Evolutionary conservation across 2,113 vertebrate species (phyloP).

Genomic region (Cranoglanis bouderius): DNA sequence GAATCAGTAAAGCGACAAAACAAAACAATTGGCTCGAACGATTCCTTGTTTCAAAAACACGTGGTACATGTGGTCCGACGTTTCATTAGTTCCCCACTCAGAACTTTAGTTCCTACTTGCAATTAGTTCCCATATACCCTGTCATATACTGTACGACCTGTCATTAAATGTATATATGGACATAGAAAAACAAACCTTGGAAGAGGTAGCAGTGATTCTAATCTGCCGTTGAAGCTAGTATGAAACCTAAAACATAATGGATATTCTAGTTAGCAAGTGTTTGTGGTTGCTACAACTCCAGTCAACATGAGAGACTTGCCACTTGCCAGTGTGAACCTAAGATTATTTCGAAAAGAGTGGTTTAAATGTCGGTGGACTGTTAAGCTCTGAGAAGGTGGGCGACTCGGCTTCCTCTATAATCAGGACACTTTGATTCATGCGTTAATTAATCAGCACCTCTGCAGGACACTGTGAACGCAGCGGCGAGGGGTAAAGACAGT

Average conservation of each 20-base stretch:
- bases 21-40: background rate
- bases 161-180: background rate
- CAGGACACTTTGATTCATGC: constrained; percentile 65
- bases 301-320: background rate
- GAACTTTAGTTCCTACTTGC: background rate
- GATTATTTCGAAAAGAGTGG: background rate
- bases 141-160: background rate
- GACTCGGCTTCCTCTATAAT: constrained; percentile 64
- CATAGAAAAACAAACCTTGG: background rate
- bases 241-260: background rate
- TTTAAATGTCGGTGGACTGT: background rate
- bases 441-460: constrained; percentile 71
- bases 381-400: constrained; percentile 47
- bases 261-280: background rate
- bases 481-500: constrained; percentile 53
- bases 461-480: constrained; percentile 57
- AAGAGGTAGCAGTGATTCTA: background rate
- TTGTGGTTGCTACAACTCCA: background rate
- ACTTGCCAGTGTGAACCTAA: background rate
- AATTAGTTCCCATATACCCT: background rate
- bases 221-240: background rate
- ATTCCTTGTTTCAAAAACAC: background rate
- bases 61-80: background rate
- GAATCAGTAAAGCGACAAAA: background rate
- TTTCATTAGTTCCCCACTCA: background rate